Base-by-base conservation (phyloP, 35 echinoderm and acorn worm genomes). In the Eucidaris tribuloides region DNA sequence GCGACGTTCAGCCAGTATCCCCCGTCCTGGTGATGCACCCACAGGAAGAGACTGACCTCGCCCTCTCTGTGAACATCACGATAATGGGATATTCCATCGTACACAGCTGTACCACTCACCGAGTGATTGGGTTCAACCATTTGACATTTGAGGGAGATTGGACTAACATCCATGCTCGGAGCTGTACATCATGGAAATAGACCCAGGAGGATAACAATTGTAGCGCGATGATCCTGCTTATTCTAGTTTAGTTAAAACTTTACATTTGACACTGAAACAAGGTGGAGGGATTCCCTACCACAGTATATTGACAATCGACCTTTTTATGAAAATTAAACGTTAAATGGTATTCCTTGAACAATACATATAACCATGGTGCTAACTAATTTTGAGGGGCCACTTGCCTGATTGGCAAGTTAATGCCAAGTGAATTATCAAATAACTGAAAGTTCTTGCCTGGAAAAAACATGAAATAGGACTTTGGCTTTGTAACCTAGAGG, bases 51-150 rank as follows among this genome's bases (percentile, higher is more conserved):
- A 42, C 37, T 5, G 90, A 93, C 40, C 33, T 93, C 23, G 83
- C 95, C 13, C 38, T 52, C 5, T 42, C 90, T 6, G 55, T 35
- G 3, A 92, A 88, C 41, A 98, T 98, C 71, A 82, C 78, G n/a
- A 98, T 98, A 27, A 98, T 98, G 95, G 95, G 95, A 0, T 98
- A 98, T 49, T 84, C 88, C 0, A 88, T 88, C 31, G 77, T 30
- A 80, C 77, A 0, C 38, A 22, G 9, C 9, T 61, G 0, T 98
- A 98, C 27, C 95, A 81, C 36, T 98, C 52, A 79, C 86, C 15
- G 95, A 98, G 71, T 98, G 95, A 79, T 98, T 5, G 95, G 95
- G 19, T 98, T 98, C 78, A 78, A 93, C 81, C 63, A 84, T n/a
- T 42, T 35, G 7, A 86, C 83, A 0, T 98, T 92, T 80, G 20